Base-by-base conservation (phyloP, 2,888 invertebrate genomes). In the Phrixothrix hirtus region DNA sequence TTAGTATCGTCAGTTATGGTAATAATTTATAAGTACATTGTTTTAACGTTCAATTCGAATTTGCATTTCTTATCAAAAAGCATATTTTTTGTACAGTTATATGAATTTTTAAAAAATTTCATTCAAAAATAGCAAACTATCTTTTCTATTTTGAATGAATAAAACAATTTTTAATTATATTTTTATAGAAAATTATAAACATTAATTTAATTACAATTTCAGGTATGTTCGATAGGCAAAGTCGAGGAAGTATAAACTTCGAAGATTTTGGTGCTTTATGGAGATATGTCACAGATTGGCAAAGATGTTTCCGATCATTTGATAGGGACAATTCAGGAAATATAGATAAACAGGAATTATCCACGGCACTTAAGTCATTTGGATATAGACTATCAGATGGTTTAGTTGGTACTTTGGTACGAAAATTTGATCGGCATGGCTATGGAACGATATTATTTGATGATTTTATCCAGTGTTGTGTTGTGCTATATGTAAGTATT, bases 241-340 rank as follows among this genome's bases (percentile, higher is more conserved):
- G 87, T 67, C 83, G 86, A 66, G 97, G 96, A 4, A 89, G 88
- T 1, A 94, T 99, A 44, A 89, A 85, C 64, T 97, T 97, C 75
- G 89, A 95, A 67, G 96, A 98, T 75, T 99, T 99, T 77, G 90
- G 92, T 37, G 89, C 93, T 0, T 78, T 99, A 0, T 99, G 98
- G 98, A 95, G 95, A 73, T 99, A 97, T 75, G 92, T 99, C 0
- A 93, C 92, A 3, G 97, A 98, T 69, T 99, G 98, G 98, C 95
- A 97, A 72, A 88, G 86, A 68, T 95, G 95, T 72, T 99, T 99
- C 75, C 84, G 91, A 31, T 88, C 91, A 0, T 98, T 95, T 72
- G 99, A 99, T 73, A 79, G 88, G 31, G 97, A 99, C 71, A 90
- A 87, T 69, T 91, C 91, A 1, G 91, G 98, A 14, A 92, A 92